Conservation (phyloP, 1,140 invertebrate species). For the Battus philenor region DNA sequence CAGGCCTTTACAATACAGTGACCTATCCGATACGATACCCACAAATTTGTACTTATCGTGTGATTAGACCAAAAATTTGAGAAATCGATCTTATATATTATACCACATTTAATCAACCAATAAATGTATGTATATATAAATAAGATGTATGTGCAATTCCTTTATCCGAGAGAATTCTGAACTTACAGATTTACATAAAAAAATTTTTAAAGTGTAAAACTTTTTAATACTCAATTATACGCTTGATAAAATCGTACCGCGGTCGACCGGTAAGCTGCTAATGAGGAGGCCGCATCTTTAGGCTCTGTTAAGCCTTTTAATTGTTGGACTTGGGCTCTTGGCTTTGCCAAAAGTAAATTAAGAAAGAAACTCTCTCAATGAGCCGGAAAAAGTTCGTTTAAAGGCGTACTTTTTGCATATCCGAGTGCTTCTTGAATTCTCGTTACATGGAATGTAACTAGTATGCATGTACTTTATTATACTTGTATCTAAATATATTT, state of each 20-base stretch:
- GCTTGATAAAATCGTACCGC: slow-evolving; percentile 28
- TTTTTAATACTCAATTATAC: slow-evolving; percentile 27
- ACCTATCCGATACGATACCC: too few relatives aligned
- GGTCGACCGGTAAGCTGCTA: slow-evolving; percentile 28
- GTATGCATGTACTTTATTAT: neutral
- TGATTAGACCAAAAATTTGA: too few relatives aligned
- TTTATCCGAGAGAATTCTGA: too few relatives aligned
- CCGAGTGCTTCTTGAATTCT: neutral
- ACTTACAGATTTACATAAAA: slow-evolving; percentile 4
- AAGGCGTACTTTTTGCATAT: slow-evolving; percentile 2
- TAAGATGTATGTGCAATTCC: too few relatives aligned
- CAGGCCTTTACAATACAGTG: too few relatives aligned
- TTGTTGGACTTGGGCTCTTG: slow-evolving; percentile 51
- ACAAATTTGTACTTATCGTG: too few relatives aligned
- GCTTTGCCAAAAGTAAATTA: slow-evolving; percentile 27
- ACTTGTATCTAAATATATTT: too few relatives aligned
- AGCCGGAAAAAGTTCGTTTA: slow-evolving; percentile 14
- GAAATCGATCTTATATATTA: too few relatives aligned
- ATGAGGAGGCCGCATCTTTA: slow-evolving; percentile 41
- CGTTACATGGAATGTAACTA: neutral
- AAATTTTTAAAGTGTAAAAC: neutral
- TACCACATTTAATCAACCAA: too few relatives aligned
- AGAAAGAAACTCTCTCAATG: slow-evolving; percentile 6
- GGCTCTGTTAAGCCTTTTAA: slow-evolving; percentile 51
- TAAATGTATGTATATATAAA: too few relatives aligned